These are phyloP conservation scores for Hirtodrosophila histrioides DNA, from an alignment of 2,888 invertebrate genomes.

Conservation along the genomic window DNA sequence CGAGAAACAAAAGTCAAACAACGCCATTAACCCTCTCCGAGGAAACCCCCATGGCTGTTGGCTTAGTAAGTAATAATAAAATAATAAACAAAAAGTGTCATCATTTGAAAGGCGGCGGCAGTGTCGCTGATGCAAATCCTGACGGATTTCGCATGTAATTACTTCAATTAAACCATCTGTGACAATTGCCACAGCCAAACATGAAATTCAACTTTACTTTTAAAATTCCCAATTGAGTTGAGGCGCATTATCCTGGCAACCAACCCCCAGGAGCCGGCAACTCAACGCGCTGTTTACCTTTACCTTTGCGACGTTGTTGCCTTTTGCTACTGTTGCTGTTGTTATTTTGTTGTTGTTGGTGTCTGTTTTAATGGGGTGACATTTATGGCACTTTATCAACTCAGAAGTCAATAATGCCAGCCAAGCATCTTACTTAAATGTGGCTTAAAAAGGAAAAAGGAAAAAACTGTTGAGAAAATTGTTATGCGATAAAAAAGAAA, in stretches of 20 bases:
- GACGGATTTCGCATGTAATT: conserved; percentile 84
- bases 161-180: conserved; percentile 85
- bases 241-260: conserved; percentile 76
- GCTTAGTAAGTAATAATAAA: conserved; percentile 73
- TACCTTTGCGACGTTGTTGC: conserved; percentile 41
- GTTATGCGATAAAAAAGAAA: conserved; percentile 79
- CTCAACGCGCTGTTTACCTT: conserved; percentile 53
- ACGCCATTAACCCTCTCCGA: conserved; percentile 76
- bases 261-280: conserved; percentile 54
- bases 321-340: conserved; percentile 22
- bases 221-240: conserved; percentile 81
- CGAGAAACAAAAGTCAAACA: conserved; percentile 64
- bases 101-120: conserved; percentile 47
- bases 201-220: conserved; percentile 83
- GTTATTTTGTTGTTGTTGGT: conserved; percentile 16
- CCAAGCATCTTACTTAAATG: conserved; percentile 69
- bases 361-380: conserved; percentile 79
- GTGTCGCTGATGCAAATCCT: conserved; percentile 70
- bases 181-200: conserved; percentile 83
- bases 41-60: conserved; percentile 36
- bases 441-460: conserved; percentile 49
- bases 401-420: conserved; percentile 77
- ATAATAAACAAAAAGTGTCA: conserved; percentile 78
- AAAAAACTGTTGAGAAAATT: conserved; percentile 60
- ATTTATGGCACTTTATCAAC: conserved; percentile 82